A percentile compares a stretch with the other conserved stretches of the same genome.
These are phyloP conservation scores for Drosophila mimetica DNA, from an alignment of 2,888 invertebrate species.

Conservation along the genomic window DNA sequence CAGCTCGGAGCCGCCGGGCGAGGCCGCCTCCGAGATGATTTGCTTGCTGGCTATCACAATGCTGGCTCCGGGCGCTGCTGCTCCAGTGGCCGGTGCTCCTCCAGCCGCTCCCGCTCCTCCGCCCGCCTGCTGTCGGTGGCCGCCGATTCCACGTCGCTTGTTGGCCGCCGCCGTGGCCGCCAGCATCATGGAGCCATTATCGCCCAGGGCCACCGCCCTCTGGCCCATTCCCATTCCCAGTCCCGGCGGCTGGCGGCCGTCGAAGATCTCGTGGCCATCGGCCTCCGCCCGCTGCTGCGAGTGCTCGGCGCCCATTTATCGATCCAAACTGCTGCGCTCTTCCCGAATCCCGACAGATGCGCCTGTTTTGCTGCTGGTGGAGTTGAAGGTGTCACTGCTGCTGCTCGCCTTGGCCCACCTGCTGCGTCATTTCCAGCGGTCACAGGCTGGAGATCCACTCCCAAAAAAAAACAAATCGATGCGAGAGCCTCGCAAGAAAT, in stretches of 20 bases:
- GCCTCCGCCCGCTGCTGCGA: slow-evolving; percentile 85
- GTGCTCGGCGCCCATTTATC: slow-evolving; percentile 87
- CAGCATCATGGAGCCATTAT: slow-evolving; percentile 51
- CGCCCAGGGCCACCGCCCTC: slow-evolving; percentile 10
- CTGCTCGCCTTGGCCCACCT: neutral
- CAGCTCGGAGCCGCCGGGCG: slow-evolving; percentile 81
- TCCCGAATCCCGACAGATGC: neutral
- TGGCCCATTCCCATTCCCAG: neutral
- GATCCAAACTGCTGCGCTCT: slow-evolving; percentile 15
- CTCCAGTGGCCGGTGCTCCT: slow-evolving; percentile 3
- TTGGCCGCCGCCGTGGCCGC: slow-evolving; percentile 67
- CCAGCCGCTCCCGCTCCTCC: neutral
- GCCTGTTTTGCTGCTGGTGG: neutral
- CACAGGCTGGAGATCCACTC: neutral
- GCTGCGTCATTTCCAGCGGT: neutral
- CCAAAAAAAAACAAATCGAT: neutral
- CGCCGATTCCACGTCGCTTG: slow-evolving; percentile 58
- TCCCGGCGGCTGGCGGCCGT: slow-evolving; percentile 50
- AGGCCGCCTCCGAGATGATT: slow-evolving; percentile 70
- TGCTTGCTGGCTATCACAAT: slow-evolving; percentile 72
- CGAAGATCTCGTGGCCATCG: slow-evolving; percentile 80
- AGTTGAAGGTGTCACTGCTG: neutral
- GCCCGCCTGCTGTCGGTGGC: slow-evolving; percentile 21
- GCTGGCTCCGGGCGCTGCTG: slow-evolving; percentile 35
- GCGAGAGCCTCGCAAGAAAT: neutral